Evolutionary conservation across 1,140 invertebrate species (phyloP).

Genomic region (Drosophila willistoni): DNA sequence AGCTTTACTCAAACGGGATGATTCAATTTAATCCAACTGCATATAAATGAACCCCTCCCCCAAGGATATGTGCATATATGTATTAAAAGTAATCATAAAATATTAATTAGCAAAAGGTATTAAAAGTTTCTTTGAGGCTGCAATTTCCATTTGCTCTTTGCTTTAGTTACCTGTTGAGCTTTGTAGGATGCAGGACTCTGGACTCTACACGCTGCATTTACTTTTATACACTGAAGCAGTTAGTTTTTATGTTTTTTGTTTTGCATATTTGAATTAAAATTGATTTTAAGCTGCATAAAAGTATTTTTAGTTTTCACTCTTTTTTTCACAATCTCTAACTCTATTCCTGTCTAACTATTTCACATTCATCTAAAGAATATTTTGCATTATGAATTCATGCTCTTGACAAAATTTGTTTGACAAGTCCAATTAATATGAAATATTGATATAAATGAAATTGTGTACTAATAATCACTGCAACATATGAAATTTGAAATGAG

Average conservation of each 20-base stretch:
- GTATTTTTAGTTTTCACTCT: slow-evolving; percentile 39
- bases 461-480: slow-evolving; percentile 75
- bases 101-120: background rate
- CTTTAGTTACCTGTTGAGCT: slow-evolving; percentile 50
- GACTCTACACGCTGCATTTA: background rate
- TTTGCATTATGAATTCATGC: slow-evolving; percentile 26
- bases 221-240: slow-evolving; percentile 20
- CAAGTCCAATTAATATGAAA: slow-evolving; percentile 29
- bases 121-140: background rate
- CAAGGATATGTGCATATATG: background rate
- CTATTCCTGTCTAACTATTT: slow-evolving; percentile 12
- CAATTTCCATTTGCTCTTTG: background rate
- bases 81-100: background rate
- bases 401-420: slow-evolving; percentile 20
- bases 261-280: slow-evolving; percentile 50
- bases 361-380: slow-evolving; percentile 22
- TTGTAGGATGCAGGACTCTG: background rate
- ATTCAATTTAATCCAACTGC: background rate
- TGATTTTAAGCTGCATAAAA: slow-evolving; percentile 40
- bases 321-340: slow-evolving; percentile 19
- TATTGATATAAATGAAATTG: slow-evolving; percentile 29
- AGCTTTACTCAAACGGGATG: too few species aligned
- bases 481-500: slow-evolving; percentile 82
- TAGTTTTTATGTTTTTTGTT: slow-evolving; percentile 50
- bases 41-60: background rate